Base-by-base conservation (phyloP, 2,113 vertebrate genomes). In the Phalacrocorax pelagicus region DNA sequence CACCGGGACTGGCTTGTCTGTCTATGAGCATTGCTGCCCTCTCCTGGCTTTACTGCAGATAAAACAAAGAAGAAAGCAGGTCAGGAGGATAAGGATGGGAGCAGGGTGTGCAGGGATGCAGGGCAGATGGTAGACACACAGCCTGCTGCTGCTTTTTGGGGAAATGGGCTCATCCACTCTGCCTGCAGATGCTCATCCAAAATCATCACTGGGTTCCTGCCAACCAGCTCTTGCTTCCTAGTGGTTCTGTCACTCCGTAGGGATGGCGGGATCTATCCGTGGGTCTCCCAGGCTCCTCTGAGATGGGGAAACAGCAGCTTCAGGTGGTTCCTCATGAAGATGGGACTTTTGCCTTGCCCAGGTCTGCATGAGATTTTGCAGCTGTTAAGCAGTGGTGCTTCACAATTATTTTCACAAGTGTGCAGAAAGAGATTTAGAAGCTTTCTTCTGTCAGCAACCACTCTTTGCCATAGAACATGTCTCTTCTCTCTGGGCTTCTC, bases 1-100 rank as follows among this genome's bases (percentile, higher is more conserved):
- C 38, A 16, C 10, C 0, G 3, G 5, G 5, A 1, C 49, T 1
- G 16, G 4, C 3, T 46, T 6, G 29, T 16, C 57, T 81, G 80
- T 88, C n/a, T 70, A 0, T 51, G 89, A 85, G 66, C 96, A 27
- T 77, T 97, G 97, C 97, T 97, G 96, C 96, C 96, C 95, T 96
- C 96, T 97, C 38, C 92, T 77, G 97, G 97, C n/a, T 51, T 38
- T 69, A 7, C 8, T 19, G 40, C 12, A 30, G 21, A 77, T 27
- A 29, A 66, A 86, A 38, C 15, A 69, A 6, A 6, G 20, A 22
- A 8, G 40, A 75, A 79, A 69, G 15, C 4, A 1, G 3, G 21
- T 91, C 16, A 2, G 52, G 11, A 44, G 42, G 15, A 18, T 0
- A 12, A 22, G 13, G 26, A 24, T 4, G 42, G 21, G 23, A 49